A percentile compares a stretch with the other conserved stretches of the same genome.
Evolutionary conservation across 2,888 invertebrate genomes (phyloP).

Genomic region (Nezara viridula): DNA sequence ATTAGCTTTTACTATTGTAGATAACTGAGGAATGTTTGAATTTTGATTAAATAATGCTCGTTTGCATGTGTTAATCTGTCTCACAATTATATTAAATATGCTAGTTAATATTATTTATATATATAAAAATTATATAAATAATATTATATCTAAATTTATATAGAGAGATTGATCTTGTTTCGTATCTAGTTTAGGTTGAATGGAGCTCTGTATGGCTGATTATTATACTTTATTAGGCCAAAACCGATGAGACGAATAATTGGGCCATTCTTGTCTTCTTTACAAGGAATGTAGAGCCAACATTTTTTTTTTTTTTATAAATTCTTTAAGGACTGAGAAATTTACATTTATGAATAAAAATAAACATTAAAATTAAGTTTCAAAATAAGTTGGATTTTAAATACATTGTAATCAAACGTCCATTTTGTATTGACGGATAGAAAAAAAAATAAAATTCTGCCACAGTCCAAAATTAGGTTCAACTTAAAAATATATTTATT

Average conservation of each 20-base stretch:
- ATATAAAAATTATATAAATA: no score
- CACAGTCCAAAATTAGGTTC: background rate
- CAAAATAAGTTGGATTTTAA: no score
- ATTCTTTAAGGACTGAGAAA: no score
- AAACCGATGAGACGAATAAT: background rate
- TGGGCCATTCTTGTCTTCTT: background rate
- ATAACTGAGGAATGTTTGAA: conserved; percentile 15
- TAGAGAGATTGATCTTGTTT: background rate
- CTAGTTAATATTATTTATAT: background rate
- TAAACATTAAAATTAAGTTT: no score
- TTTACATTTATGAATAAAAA: no score
- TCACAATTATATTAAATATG: background rate
- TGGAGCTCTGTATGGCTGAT: background rate
- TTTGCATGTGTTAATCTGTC: conserved; percentile 27
- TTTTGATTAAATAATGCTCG: conserved; percentile 19
- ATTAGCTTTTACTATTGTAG: conserved; percentile 23
- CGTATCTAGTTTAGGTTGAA: background rate
- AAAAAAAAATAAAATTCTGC: background rate
- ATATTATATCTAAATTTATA: no score
- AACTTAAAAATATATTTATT: background rate
- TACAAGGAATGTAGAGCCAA: no score
- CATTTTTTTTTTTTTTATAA: no score
- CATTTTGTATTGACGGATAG: no score
- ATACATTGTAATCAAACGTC: no score
- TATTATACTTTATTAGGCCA: background rate